Conservation (phyloP, 2,113 vertebrate genomes). For the Dolichallabes microphthalmus region DNA sequence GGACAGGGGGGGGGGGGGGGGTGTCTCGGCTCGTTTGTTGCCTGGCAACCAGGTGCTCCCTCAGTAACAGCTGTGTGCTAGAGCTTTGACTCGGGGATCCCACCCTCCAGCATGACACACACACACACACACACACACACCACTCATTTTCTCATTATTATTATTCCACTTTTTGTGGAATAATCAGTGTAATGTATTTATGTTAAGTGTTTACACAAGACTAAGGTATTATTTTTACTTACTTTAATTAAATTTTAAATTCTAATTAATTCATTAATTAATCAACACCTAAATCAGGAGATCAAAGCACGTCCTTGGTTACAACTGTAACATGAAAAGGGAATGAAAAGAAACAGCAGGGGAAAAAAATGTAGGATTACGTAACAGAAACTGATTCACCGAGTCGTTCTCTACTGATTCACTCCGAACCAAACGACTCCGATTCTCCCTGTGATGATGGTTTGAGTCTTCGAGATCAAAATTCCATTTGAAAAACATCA, state of each 20-base stretch:
- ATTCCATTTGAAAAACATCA: not conserved
- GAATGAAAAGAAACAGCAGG: not conserved
- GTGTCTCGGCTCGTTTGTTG: conserved; percentile 66
- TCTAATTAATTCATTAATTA: not conserved
- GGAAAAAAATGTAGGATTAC: not conserved
- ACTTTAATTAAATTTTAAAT: too few relatives aligned
- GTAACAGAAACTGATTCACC: not conserved
- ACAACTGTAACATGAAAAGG: not conserved
- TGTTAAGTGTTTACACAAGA: too few relatives aligned
- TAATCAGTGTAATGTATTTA: not conserved
- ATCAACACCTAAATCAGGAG: not conserved
- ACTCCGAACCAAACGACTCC: not conserved
- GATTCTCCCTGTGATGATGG: not conserved
- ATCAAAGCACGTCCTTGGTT: not conserved
- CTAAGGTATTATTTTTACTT: too few relatives aligned
- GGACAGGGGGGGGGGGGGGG: too few relatives aligned
- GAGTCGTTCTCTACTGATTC: not conserved
- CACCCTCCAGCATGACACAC: conserved; percentile 14
- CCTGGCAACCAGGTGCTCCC: conserved; percentile 76
- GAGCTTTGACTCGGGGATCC: conserved; percentile 52
- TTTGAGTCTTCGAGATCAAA: not conserved
- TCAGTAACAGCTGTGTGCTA: conserved; percentile 60
- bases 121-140: conserved; percentile 5
- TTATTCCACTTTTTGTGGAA: not conserved
- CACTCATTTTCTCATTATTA: not conserved